Evolutionary conservation across 2,797 vertebrate genomes (phyloP).

Genomic region (Anabas testudineus): DNA sequence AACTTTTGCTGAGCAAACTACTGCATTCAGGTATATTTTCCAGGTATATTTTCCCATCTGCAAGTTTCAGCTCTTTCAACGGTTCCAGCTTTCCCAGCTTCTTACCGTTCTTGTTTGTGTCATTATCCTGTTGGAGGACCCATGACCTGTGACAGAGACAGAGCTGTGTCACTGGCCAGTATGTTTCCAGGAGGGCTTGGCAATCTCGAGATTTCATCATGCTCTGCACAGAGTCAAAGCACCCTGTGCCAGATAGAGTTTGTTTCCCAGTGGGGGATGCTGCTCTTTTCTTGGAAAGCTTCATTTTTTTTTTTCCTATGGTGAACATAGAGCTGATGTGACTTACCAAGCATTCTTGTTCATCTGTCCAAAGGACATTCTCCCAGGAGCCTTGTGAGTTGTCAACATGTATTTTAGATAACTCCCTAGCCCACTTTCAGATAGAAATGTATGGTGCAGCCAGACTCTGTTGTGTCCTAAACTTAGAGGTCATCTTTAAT

Average conservation of each 20-base stretch:
- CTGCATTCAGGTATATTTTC: background rate
- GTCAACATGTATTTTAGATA: background rate
- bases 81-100: too few species aligned
- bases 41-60: background rate
- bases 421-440: too few species aligned
- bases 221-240: too few species aligned
- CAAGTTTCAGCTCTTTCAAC: background rate
- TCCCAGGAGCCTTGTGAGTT: background rate
- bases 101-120: background rate
- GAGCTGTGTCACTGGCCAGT: background rate
- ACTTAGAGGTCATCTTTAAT: too few species aligned
- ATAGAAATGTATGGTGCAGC: too few species aligned
- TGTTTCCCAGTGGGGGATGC: background rate
- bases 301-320: too few species aligned
- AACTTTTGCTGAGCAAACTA: too few species aligned
- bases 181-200: background rate
- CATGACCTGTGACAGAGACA: background rate
- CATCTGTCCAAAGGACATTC: background rate
- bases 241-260: too few species aligned
- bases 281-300: background rate
- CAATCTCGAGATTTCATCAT: background rate
- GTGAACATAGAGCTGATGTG: too few species aligned
- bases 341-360: background rate
- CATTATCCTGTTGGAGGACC: background rate
- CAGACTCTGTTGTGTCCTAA: too few species aligned